Base-by-base conservation (phyloP, 2,888 invertebrate species). In the Sthenelais limicola region DNA sequence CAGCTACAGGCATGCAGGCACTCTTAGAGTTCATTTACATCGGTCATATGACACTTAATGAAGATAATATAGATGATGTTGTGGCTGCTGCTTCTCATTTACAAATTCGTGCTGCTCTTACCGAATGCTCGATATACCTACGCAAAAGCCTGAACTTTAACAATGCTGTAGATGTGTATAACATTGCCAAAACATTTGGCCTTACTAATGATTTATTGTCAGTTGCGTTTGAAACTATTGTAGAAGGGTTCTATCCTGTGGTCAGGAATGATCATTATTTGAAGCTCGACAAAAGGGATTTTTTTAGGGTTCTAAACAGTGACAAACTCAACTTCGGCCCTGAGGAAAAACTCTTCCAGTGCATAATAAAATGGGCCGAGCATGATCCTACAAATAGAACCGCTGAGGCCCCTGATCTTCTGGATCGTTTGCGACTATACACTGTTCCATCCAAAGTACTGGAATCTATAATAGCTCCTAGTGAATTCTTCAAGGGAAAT, bases 81-180 rank as follows among this genome's bases (percentile, higher is more conserved):
- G 82, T 85, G 72, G 82, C 83, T 76, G 83, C 84, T 0, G 84
- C 84, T 56, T 84, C 83, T 62, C 84, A 84, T 72, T 73, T 82
- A 15, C 81, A 80, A 68, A 33, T 62, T 12, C 35, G 38, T 3
- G 35, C 62, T 38, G 62, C 62, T 2, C 33, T 62, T 24, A 62
- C 62, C 2, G 43, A 21, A 26, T 62, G 62, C 35, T 38, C 62
- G 2, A 35, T 38, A 43, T 62, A 38, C 24, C 38, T 62, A 3
- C 43, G 38, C 1, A 26, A 43, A 9, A 12, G 62, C 1, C 38
- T 62, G 35, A 62, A 62, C 24, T 43, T 43, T 5, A 21, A 35
- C 33, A 62, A 62, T 26, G 35, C 38, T 26, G 43, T 62, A 18
- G 62, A 62, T 24, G 43, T 62, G 26, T 35, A 38, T n/a, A 62